Conservation (phyloP, 2,888 invertebrate species). For the Achlya flavicornis region DNA sequence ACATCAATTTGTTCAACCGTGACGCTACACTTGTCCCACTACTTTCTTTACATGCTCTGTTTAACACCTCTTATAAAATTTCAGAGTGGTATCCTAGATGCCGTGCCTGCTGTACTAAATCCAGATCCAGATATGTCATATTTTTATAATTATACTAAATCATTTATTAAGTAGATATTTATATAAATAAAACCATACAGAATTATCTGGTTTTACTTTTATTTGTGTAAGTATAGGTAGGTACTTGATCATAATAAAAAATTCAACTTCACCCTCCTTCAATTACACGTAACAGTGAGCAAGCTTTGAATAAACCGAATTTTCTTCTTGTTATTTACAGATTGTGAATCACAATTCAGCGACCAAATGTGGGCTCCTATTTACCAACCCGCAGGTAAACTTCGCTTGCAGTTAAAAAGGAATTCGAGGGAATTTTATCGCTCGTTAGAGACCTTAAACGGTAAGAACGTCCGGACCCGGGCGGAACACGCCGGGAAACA, state of each 20-base stretch:
- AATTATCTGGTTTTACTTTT: not conserved
- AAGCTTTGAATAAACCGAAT: slow-evolving; percentile 48
- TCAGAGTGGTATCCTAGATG: not conserved
- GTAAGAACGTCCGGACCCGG: slow-evolving; percentile 47
- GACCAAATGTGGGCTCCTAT: slow-evolving; percentile 76
- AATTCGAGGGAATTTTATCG: slow-evolving; percentile 76
- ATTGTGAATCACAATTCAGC: slow-evolving; percentile 72
- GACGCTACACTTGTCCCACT: slow-evolving; percentile 69
- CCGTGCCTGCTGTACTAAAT: not conserved
- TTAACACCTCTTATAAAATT: slow-evolving; percentile 37
- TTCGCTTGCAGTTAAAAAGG: slow-evolving; percentile 76
- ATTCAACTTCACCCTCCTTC: slow-evolving; percentile 24
- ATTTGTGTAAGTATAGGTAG: not conserved
- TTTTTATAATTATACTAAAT: too few relatives aligned
- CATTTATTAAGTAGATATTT: too few relatives aligned
- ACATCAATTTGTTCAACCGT: slow-evolving; percentile 73
- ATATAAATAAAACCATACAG: too few relatives aligned
- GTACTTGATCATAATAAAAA: slow-evolving; percentile 36
- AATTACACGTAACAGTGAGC: slow-evolving; percentile 46
- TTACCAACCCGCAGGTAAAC: slow-evolving; percentile 80
- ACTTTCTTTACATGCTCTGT: slow-evolving; percentile 59
- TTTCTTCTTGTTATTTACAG: slow-evolving; percentile 65
- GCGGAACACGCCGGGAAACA: slow-evolving; percentile 32
- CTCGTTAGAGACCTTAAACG: slow-evolving; percentile 78
- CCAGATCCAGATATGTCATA: not conserved